These are phyloP conservation scores for Hydrozoanthus gracilis DNA, from an alignment of 92 coral and sea anemone species.

Conservation along the genomic window DNA sequence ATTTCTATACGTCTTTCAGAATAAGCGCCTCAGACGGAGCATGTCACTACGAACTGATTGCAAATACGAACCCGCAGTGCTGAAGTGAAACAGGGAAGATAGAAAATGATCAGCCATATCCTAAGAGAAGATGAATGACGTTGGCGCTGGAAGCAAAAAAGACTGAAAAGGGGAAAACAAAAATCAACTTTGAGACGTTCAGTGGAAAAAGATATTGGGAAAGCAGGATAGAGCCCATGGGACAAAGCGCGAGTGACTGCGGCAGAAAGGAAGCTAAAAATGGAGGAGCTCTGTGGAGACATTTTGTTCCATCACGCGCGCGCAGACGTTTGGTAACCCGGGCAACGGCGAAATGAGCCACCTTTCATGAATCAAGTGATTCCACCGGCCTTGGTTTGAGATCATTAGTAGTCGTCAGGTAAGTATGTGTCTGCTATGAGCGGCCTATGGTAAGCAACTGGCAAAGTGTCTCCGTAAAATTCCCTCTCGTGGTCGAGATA, in stretches of 20 bases:
- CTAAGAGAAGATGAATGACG: background rate
- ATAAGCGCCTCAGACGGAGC: too few relatives aligned
- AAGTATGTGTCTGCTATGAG: conserved; percentile 11
- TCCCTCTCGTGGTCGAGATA: conserved; percentile 8
- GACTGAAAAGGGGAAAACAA: background rate
- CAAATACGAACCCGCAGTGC: too few relatives aligned
- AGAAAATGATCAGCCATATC: background rate
- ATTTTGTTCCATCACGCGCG: too few relatives aligned
- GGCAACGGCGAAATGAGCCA: too few relatives aligned
- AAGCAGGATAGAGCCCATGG: background rate
- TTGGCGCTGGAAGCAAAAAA: too few relatives aligned
- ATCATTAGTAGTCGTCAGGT: background rate
- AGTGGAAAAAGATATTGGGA: background rate
- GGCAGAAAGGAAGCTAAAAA: background rate
- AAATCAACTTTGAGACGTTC: background rate
- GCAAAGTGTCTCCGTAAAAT: background rate
- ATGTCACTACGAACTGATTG: too few relatives aligned
- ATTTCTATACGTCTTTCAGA: too few relatives aligned
- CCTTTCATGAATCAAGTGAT: too few relatives aligned
- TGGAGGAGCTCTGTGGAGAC: too few relatives aligned
- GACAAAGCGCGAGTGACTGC: background rate
- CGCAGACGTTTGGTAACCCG: too few relatives aligned
- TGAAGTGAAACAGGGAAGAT: too few relatives aligned
- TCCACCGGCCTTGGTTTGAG: background rate
- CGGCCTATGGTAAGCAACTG: conserved; percentile 4